Evolutionary conservation across 2,113 vertebrate species (phyloP).

Genomic region (Triplophysa dalaica): DNA sequence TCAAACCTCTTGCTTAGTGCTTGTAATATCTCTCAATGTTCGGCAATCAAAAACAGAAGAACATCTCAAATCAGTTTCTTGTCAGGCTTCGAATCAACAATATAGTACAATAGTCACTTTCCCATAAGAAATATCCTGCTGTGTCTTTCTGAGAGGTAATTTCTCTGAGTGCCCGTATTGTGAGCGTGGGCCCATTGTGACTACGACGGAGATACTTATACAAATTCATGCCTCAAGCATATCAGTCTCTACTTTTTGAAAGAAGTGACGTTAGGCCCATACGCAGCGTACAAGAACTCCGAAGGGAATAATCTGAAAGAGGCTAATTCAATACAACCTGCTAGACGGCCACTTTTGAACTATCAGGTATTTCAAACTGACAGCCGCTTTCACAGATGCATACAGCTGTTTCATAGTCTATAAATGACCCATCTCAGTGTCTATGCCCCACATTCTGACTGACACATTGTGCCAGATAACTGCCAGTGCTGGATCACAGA

Average conservation of each 20-base stretch:
- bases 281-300: constrained; percentile 31
- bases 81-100: constrained; percentile 66
- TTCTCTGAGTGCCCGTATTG: constrained; percentile 63
- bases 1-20: constrained; percentile 63
- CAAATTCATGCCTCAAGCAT: constrained; percentile 57
- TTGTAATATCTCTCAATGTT: constrained; percentile 55
- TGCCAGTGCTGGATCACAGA: constrained; percentile 63
- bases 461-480: constrained; percentile 66
- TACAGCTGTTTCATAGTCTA: constrained; percentile 68
- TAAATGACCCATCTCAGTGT: constrained; percentile 64
- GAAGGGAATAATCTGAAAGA: constrained; percentile 46
- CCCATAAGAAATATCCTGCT: constrained; percentile 54
- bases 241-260: constrained; percentile 41
- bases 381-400: constrained; percentile 65
- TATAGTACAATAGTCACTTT: constrained; percentile 68
- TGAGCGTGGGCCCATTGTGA: constrained; percentile 63
- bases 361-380: constrained; percentile 68
- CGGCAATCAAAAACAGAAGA: constrained; percentile 75
- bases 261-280: constrained; percentile 33
- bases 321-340: constrained; percentile 53
- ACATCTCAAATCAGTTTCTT: constrained; percentile 67
- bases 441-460: constrained; percentile 61
- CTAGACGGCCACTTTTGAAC: constrained; percentile 60
- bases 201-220: constrained; percentile 61
- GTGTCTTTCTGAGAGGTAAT: constrained; percentile 65